Evolutionary conservation across 2,888 invertebrate species (phyloP), one percentile per base, ranked within the genome.

Genomic region (Morpho achilles): DNA sequence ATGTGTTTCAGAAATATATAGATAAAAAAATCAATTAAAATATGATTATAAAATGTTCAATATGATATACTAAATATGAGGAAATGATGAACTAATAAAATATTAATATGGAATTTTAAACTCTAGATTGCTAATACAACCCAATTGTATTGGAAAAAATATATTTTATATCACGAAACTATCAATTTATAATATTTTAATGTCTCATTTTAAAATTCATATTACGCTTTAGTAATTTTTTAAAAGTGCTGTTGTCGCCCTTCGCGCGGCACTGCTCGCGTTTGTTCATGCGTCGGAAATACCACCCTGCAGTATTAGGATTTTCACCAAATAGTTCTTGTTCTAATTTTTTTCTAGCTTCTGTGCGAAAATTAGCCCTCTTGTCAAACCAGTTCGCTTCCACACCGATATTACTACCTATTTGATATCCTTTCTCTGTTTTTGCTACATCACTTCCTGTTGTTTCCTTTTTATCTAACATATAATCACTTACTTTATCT

Each of bases 261-360:
- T 86, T 85, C 5, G 79, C 74, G 50, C 90, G 83, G 58, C 87
- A 87, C 58, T 89, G 87, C 57, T 91, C 90, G 7, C 91, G 79
- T 59, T 79, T 79, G 54, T 83, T 80, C 90, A 91, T 87, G 39
- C 90, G 83, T 16, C 84, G 77, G 64, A 91, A 91, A 67, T 91
- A 91, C 91, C 91, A 91, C 1, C 80, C 79, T 1, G 88, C 87
- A 47, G 77, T 81, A 63, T 85, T 85, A 1, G 76, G 71, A 45
- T 71, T 77, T 41, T 82, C 80, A 10, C 82, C 82, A 66, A 87
- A 84, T 9, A 84, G 62, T 57, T 84, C 88, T 46, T 77, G 72
- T 63, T 87, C 83, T 4, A 87, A 66, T 65, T 74, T 83, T 56
- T 79, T 83, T 51, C 91, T 78, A 50, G 87, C 86, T 59, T 87